phyloP scores from a whole-genome alignment of 2,888 invertebrate species.

The Catocala fraxini region DNA sequence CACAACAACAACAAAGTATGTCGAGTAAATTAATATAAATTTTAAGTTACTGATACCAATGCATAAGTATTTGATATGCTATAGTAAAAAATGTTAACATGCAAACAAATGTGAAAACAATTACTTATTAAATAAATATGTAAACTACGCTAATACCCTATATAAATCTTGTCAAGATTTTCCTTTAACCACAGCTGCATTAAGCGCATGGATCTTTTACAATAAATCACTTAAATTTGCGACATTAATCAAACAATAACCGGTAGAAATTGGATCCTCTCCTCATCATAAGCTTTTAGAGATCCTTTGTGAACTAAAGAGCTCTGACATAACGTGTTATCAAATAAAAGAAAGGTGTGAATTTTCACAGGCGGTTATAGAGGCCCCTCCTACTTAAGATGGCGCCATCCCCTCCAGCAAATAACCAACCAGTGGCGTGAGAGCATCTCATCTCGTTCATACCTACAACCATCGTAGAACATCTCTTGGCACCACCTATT shows the following conservation, averaged over 20 bases:
- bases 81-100: not conserved
- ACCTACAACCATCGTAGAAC: constrained; percentile 76
- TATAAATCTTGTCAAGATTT: constrained; percentile 22
- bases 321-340: constrained; percentile 85
- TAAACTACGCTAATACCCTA: not conserved
- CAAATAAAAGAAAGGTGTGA: constrained; percentile 88
- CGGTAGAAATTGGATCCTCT: constrained; percentile 76
- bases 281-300: constrained; percentile 86
- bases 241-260: constrained; percentile 84
- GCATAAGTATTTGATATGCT: too few relatives aligned
- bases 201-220: constrained; percentile 58
- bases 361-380: constrained; percentile 81
- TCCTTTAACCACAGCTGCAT: constrained; percentile 39
- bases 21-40: too few relatives aligned
- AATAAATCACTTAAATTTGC: constrained; percentile 79
- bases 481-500: constrained; percentile 80
- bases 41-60: too few relatives aligned
- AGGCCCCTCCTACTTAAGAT: constrained; percentile 84
- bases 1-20: too few relatives aligned
- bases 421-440: constrained; percentile 76
- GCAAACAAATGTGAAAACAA: not conserved
- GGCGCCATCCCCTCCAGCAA: constrained; percentile 79
- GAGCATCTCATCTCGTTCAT: constrained; percentile 71
- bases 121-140: not conserved
- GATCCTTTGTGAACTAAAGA: constrained; percentile 83